Conservation (phyloP, 2,797 vertebrate species). For the Arrhamphus sclerolepis region DNA sequence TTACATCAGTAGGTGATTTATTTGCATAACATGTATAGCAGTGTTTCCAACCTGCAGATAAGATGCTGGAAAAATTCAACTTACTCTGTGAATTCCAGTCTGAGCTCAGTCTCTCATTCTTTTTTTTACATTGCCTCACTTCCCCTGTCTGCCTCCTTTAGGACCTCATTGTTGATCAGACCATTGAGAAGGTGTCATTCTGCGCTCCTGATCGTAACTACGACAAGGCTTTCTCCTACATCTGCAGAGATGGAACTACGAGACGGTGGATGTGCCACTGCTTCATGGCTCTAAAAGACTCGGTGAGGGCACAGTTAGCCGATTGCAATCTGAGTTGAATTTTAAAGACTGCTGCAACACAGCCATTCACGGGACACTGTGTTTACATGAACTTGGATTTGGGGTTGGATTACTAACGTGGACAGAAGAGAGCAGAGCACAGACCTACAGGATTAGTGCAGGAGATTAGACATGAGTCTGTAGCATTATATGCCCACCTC, state of each 20-base stretch:
- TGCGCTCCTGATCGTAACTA: slow-evolving; percentile 94
- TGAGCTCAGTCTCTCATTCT: too few species aligned
- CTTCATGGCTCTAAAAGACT: slow-evolving; percentile 94
- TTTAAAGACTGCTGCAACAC: not conserved
- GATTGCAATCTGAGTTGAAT: slow-evolving; percentile 14
- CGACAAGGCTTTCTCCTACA: slow-evolving; percentile 95
- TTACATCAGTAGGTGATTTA: slow-evolving; percentile 1
- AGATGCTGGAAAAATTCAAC: too few species aligned
- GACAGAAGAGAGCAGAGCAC: slow-evolving; percentile 38
- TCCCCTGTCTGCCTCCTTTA: slow-evolving; percentile 45
- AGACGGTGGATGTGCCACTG: slow-evolving; percentile 96
- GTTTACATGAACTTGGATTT: slow-evolving; percentile 47
- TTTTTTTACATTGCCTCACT: slow-evolving; percentile 3
- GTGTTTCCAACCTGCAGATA: too few species aligned
- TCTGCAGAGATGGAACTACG: slow-evolving; percentile 93
- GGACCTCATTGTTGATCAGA: slow-evolving; percentile 95
- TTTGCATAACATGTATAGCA: too few species aligned
- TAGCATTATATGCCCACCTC: slow-evolving; percentile 59
- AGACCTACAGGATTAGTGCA: slow-evolving; percentile 64
- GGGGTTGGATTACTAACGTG: slow-evolving; percentile 63
- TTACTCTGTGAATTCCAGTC: too few species aligned
- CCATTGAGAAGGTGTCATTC: slow-evolving; percentile 95
- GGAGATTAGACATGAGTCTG: slow-evolving; percentile 65
- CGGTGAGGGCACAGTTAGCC: slow-evolving; percentile 76
- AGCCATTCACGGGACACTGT: slow-evolving; percentile 2